Conservation (phyloP, 2,888 invertebrate species). For the Sylvicola fuscatus region DNA sequence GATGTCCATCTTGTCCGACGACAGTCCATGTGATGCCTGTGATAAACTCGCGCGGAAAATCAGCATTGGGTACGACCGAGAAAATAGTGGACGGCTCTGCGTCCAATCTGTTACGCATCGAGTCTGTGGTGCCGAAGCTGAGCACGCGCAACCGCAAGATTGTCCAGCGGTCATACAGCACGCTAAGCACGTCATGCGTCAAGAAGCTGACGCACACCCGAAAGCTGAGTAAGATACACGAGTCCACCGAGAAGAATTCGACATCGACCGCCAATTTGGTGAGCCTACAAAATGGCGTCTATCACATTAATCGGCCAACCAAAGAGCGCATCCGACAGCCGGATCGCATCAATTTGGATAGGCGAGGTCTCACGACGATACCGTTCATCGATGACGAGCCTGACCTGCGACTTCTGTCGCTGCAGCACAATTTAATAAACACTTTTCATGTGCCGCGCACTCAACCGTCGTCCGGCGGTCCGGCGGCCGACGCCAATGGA, state of each 20-base stretch:
- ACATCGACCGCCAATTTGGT: conserved; percentile 10
- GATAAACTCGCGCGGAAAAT: too few species aligned
- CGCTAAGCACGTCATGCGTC: conserved; percentile 18
- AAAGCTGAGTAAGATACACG: conserved; percentile 1
- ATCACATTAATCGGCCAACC: conserved; percentile 39
- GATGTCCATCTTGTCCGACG: too few species aligned
- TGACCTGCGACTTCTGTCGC: conserved; percentile 60
- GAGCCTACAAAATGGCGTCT: conserved; percentile 21
- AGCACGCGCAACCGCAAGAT: conserved; percentile 19
- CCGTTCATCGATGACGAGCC: conserved; percentile 64
- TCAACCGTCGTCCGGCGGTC: too few species aligned
- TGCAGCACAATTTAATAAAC: conserved; percentile 79
- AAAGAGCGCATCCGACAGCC: conserved; percentile 68
- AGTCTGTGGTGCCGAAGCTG: conserved; percentile 26
- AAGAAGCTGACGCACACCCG: conserved; percentile 8
- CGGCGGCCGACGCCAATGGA: too few species aligned
- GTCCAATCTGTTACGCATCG: conserved; percentile 20
- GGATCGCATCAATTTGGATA: conserved; percentile 74
- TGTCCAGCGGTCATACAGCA: conserved; percentile 24
- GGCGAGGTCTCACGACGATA: conserved; percentile 61
- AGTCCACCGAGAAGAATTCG: conserved; percentile 3
- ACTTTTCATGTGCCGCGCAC: conserved; percentile 22
- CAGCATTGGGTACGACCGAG: too few species aligned
- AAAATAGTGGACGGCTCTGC: too few species aligned
- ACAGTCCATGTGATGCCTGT: too few species aligned